Evolutionary conservation across 2,113 vertebrate species (phyloP).

Genomic region (Glaucidium brasilianum): DNA sequence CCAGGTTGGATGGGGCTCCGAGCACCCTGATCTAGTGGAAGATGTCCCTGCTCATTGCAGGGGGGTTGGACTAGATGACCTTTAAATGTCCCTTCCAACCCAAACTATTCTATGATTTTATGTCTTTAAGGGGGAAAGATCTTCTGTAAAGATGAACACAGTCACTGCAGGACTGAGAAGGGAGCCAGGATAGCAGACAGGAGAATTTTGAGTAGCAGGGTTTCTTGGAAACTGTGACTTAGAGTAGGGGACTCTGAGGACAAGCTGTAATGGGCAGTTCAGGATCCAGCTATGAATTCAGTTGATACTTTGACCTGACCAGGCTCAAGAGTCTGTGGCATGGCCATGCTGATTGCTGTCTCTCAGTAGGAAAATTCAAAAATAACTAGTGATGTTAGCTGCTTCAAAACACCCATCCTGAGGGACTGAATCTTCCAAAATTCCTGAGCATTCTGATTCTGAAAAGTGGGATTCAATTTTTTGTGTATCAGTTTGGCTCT

Average conservation of each 20-base stretch:
- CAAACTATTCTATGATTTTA: neutral
- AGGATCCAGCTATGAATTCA: neutral
- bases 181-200: neutral
- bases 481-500: neutral
- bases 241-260: accelerated
- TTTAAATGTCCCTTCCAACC: neutral
- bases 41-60: neutral
- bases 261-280: neutral
- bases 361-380: neutral
- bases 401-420: neutral
- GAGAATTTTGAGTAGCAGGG: neutral
- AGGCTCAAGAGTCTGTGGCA: neutral
- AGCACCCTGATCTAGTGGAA: neutral
- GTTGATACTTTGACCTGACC: neutral
- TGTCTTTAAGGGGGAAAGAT: neutral
- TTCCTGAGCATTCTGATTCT: neutral
- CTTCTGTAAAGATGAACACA: neutral
- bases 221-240: neutral
- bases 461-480: neutral
- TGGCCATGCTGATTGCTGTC: neutral
- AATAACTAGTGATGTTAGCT: neutral
- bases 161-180: neutral
- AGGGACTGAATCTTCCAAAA: neutral
- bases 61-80: neutral
- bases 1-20: neutral